A percentile compares a stretch with the other conserved stretches of the same genome.
These are phyloP conservation scores for Galeruca laticollis DNA, from an alignment of 2,888 invertebrate species.

Conservation along the genomic window DNA sequence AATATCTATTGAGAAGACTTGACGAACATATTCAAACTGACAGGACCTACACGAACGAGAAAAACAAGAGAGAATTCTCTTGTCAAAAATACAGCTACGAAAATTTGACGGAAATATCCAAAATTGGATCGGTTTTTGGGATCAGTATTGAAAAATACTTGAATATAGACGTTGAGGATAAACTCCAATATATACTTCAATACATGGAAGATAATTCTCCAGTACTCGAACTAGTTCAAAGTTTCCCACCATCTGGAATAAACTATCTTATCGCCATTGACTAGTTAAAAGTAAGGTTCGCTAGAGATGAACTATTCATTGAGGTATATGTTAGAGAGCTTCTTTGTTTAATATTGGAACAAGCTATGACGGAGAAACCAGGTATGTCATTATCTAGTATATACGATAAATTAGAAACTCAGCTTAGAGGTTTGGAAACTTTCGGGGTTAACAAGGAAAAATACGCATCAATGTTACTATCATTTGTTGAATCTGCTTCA, in stretches of 20 bases:
- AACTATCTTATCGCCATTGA: slow-evolving; percentile 18
- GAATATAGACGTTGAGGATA: too few species aligned
- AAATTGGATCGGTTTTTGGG: too few species aligned
- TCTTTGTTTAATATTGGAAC: slow-evolving; percentile 13
- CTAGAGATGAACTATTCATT: slow-evolving; percentile 20
- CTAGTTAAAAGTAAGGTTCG: slow-evolving; percentile 5
- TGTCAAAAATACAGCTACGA: neutral
- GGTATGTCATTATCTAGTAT: slow-evolving; percentile 19
- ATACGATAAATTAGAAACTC: too few species aligned
- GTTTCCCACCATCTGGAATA: too few species aligned
- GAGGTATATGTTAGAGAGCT: too few species aligned
- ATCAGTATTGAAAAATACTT: too few species aligned
- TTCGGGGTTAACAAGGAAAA: slow-evolving; percentile 18
- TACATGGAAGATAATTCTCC: slow-evolving; percentile 10
- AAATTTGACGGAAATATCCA: too few species aligned
- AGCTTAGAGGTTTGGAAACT: slow-evolving; percentile 13
- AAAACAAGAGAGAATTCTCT: neutral
- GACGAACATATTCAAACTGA: neutral
- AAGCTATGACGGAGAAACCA: slow-evolving; percentile 12
- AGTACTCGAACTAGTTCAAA: too few species aligned
- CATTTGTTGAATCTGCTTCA: slow-evolving; percentile 21
- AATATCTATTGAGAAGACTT: neutral
- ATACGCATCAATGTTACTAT: too few species aligned
- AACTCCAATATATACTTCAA: too few species aligned
- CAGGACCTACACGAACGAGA: neutral